Evolutionary conservation across 2,797 vertebrate species (phyloP), one percentile per base, ranked within the genome.

Genomic region (Falco biarmicus): DNA sequence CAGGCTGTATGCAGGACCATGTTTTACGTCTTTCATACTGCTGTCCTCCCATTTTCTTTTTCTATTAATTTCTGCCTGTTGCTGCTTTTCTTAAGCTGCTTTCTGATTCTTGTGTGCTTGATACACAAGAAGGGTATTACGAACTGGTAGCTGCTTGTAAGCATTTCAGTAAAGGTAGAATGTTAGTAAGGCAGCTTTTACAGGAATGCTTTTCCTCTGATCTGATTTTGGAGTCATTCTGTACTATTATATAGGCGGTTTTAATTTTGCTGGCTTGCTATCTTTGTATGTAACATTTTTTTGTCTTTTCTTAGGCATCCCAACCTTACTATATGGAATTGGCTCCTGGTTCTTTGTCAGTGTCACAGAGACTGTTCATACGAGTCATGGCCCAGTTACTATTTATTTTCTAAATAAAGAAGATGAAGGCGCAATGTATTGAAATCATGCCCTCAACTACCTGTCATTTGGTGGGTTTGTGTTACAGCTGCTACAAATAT

Each of bases 351-450:
- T 99, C 97, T 99, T 99, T 97, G 98, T 98, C 87, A 98, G 98
- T 93, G 99, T 99, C 93, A 98, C 98, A 87, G 99, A 99, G 98
- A 99, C 98, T 4, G 99, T 99, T 68, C 98, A 99, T 78, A 99
- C 99, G 1, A 98, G 98, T 95, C 98, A 95, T 14, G 99, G 99
- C 96, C 99, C 99, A 11, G 98, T 99, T 90, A 99, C 98, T 4
- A 96, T 99, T 94, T 99, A 99, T 98, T 99, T 99, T 86, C 98
- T 99, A 45, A 99, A 99, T 97, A 99, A 99, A 98, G 99, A 99
- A 98, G 98, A 99, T 12, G 98, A 99, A 96, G 99, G 99, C 26
- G 99, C 99, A 51, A 96, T 98, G 97, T 98, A 98, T 89, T 98
- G 96, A 98, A 29, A 84, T 34, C 54, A 8, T 43, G 13, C 60